Conservation (phyloP, 1,140 invertebrate genomes). For the Centruroides vittatus region DNA sequence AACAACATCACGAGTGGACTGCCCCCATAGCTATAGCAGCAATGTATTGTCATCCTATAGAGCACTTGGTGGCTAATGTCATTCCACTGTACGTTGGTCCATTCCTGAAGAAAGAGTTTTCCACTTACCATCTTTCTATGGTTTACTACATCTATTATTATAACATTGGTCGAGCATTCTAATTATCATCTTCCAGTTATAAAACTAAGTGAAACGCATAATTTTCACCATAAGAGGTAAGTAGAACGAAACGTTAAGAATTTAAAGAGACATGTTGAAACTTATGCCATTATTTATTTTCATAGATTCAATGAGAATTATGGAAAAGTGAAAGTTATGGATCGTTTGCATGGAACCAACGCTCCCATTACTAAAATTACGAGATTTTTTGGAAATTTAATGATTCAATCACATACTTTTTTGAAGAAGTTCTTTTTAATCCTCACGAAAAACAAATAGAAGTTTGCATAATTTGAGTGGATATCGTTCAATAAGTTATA, state of each 20-base stretch:
- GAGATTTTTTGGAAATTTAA: no score
- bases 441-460: no score
- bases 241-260: neutral
- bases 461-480: no score
- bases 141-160: slow-evolving; percentile 26
- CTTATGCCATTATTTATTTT: slow-evolving; percentile 3
- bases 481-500: no score
- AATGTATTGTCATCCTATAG: slow-evolving; percentile 31
- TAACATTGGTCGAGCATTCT: slow-evolving; percentile 29
- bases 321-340: slow-evolving; percentile 29
- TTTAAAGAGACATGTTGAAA: no score
- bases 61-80: slow-evolving; percentile 28
- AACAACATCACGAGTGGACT: slow-evolving; percentile 31
- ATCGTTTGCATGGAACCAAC: no score
- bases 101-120: no score
- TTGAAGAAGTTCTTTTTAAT: no score
- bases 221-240: slow-evolving; percentile 27
- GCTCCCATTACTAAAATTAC: no score
- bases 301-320: slow-evolving; percentile 69
- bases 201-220: slow-evolving; percentile 30
- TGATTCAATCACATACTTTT: no score
- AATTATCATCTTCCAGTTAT: slow-evolving; percentile 31
- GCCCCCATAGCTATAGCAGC: slow-evolving; percentile 28
- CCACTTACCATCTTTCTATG: slow-evolving; percentile 15
- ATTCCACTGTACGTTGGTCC: slow-evolving; percentile 27